Base-by-base conservation (phyloP, 2,113 vertebrate species). In the Chelonoidis abingdonii region DNA sequence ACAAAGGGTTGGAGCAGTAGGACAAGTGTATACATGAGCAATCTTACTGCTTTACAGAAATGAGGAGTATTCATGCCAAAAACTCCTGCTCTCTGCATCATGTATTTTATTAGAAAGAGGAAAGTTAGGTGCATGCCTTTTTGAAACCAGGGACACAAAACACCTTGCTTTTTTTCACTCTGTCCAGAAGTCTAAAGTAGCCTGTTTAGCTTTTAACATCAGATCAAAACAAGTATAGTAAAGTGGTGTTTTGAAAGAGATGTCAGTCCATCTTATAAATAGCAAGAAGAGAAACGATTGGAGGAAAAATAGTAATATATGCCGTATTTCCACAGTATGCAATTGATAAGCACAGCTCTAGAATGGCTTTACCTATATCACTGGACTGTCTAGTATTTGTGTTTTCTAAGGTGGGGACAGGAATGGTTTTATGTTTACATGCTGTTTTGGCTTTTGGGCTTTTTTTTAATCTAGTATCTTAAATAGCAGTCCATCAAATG, bases 131-230 rank as follows among this genome's bases (percentile, higher is more conserved):
- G 81, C 3, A 10, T 31, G 83, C 54, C 49, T 93, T 95, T 92
- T 91, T 83, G 75, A 93, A 96, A 93, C 21, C 84, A 89, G 52
- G 13, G 22, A 79, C 80, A 87, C 44, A 83, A 47, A 9, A 93
- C 92, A 88, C 78, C 92, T 84, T 90, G 19, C 86, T 54, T 86
- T 94, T 95, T 92, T 90, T 89, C 6, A 21, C 8, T 94, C 81
- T 93, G 25, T 41, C 21, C 31, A 78, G 65, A 76, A 92, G 83
- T 76, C 92, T 83, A 41, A 93, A 92, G 50, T 84, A 91, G 21
- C 80, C 91, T 78, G 38, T 31, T 85, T 85, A 13, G 75, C 54
- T 89, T 86, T 93, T 27, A 95, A 97, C 95, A 91, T 90, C 80
- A 92, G 62, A 87, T 93, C 84, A 83, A 81, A 89, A 65, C 53